These are phyloP conservation scores for Cygnus atratus DNA, from an alignment of 2,113 vertebrate genomes.

Conservation along the genomic window DNA sequence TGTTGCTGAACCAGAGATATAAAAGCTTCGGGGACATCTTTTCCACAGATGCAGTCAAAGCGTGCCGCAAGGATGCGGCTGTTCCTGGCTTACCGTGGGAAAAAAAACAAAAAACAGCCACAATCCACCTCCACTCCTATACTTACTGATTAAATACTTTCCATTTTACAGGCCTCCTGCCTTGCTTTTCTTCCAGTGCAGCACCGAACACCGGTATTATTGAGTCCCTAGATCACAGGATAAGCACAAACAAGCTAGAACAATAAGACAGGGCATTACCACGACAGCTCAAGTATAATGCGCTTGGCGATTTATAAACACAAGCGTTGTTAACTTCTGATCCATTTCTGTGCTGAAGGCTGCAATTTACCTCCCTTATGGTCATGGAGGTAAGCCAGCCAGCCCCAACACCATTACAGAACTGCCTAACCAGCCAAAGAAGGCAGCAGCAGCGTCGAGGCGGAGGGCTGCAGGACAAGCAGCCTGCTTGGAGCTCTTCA, in stretches of 20 bases:
- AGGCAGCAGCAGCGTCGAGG: neutral
- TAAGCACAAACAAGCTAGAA: conserved; percentile 2
- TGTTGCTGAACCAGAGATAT: neutral
- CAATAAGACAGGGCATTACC: neutral
- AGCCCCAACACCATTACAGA: conserved; percentile 33
- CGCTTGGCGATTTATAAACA: conserved; percentile 7
- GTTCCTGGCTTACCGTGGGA: neutral
- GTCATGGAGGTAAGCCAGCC: conserved; percentile 34
- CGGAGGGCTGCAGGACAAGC: neutral
- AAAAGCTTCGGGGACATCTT: neutral
- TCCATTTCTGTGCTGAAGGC: conserved; percentile 20
- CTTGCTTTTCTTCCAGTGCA: neutral
- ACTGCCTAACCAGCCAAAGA: neutral
- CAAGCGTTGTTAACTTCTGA: conserved; percentile 23
- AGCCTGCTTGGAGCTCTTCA: neutral
- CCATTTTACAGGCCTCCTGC: neutral
- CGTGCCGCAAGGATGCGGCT: neutral
- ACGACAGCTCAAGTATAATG: neutral
- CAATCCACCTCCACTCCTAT: neutral
- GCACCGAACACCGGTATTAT: neutral
- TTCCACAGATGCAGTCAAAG: neutral
- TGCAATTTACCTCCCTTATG: conserved; percentile 57
- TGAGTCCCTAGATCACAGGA: neutral
- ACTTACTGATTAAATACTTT: neutral
- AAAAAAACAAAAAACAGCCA: neutral